Conservation (phyloP, 2,113 vertebrate species). For the Malaclemys terrapin region DNA sequence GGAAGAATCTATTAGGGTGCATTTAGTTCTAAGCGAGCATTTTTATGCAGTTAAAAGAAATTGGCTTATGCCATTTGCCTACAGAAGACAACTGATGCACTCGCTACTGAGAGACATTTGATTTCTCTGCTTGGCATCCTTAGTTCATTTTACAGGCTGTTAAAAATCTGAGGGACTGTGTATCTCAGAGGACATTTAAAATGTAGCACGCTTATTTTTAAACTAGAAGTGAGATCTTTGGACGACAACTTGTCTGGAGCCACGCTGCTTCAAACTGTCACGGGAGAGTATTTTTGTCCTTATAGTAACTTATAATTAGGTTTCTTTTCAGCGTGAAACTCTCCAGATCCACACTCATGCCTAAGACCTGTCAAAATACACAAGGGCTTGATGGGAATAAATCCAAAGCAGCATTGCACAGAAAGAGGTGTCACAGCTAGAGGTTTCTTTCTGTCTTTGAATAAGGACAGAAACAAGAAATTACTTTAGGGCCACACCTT, state of each 20-base stretch:
- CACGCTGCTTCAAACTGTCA: neutral
- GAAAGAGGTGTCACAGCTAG: slow-evolving; percentile 28
- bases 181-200: slow-evolving; percentile 13
- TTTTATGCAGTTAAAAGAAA: slow-evolving; percentile 30
- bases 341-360: slow-evolving; percentile 26
- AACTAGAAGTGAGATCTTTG: slow-evolving; percentile 40
- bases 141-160: neutral
- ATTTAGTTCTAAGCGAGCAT: slow-evolving; percentile 26
- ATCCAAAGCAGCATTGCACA: slow-evolving; percentile 31
- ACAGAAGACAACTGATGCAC: neutral
- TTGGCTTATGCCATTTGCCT: neutral
- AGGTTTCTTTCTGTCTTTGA: neutral
- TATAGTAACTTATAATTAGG: neutral
- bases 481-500: neutral
- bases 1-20: neutral
- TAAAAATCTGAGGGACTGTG: slow-evolving; percentile 5
- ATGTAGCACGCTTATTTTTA: slow-evolving; percentile 35
- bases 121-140: slow-evolving; percentile 16
- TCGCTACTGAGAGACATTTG: slow-evolving; percentile 23
- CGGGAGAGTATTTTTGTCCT: neutral
- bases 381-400: slow-evolving; percentile 31
- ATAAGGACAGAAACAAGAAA: neutral
- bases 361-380: slow-evolving; percentile 63
- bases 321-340: slow-evolving; percentile 27
- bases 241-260: neutral